Percentiles rank a stretch among this genome's conserved stretches.
Conservation (phyloP, 1,140 invertebrate genomes). For the Antheraea mylitta region DNA sequence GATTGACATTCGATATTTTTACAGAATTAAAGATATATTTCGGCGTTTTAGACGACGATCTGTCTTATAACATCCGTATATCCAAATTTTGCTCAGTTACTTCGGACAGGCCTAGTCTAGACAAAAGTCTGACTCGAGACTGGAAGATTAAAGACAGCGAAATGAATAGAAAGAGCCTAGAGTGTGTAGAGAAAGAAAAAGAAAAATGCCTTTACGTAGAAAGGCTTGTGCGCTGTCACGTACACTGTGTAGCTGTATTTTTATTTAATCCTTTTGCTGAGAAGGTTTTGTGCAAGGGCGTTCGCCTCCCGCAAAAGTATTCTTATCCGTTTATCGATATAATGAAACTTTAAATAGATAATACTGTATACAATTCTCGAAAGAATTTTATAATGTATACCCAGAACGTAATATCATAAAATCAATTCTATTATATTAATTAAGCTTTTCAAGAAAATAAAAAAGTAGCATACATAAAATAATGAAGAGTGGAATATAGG, state of each 20-base stretch:
- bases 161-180: slow-evolving; percentile 62
- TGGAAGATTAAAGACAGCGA: slow-evolving; percentile 66
- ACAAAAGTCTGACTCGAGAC: slow-evolving; percentile 54
- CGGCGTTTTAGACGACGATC: not conserved
- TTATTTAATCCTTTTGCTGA: slow-evolving; percentile 68
- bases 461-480: too few species aligned
- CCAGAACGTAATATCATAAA: too few species aligned
- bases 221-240: slow-evolving; percentile 67
- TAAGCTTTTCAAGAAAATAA: too few species aligned
- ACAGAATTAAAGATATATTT: not conserved
- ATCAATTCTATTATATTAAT: too few species aligned
- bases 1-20: too few species aligned
- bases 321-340: slow-evolving; percentile 28
- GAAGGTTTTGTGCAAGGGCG: slow-evolving; percentile 38
- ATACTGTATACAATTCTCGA: too few species aligned
- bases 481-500: too few species aligned
- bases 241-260: slow-evolving; percentile 47
- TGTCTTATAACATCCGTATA: not conserved
- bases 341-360: slow-evolving; percentile 29
- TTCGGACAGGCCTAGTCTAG: slow-evolving; percentile 49
- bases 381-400: too few species aligned
- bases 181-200: slow-evolving; percentile 59
- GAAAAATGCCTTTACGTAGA: slow-evolving; percentile 64
- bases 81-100: not conserved
- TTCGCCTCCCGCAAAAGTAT: slow-evolving; percentile 41